Percentiles rank a stretch among this genome's conserved stretches.
Evolutionary conservation across 2,797 vertebrate species (phyloP).

Genomic region (Gymnocypris eckloni): DNA sequence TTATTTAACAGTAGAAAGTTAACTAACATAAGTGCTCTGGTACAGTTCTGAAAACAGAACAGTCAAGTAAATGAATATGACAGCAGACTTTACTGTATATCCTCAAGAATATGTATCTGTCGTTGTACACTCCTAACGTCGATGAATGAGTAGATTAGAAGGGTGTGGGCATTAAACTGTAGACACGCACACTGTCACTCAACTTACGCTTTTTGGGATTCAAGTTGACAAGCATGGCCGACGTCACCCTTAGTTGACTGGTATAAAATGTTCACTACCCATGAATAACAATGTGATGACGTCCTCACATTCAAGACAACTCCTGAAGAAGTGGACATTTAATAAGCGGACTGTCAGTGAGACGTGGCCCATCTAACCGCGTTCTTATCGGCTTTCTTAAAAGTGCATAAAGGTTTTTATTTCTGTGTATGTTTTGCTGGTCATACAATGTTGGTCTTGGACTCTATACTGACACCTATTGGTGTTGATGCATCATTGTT

Average conservation of each 20-base stretch:
- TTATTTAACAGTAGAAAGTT: neutral
- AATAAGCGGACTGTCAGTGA: neutral
- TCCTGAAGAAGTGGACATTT: neutral
- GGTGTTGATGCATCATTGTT: neutral
- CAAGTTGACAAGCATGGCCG: neutral
- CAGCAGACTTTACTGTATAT: neutral
- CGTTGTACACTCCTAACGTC: constrained; percentile 69
- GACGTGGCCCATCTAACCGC: neutral
- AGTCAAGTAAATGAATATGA: constrained; percentile 39
- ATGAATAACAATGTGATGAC: neutral
- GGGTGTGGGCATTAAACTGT: constrained; percentile 65
- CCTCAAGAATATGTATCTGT: constrained; percentile 40
- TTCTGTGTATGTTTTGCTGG: neutral
- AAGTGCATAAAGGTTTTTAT: neutral
- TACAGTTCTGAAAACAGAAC: neutral
- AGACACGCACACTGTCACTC: constrained; percentile 56
- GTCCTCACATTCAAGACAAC: neutral
- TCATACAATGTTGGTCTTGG: neutral
- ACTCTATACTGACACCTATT: neutral
- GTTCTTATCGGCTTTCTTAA: neutral
- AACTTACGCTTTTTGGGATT: neutral
- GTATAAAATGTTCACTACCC: neutral
- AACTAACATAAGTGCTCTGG: neutral
- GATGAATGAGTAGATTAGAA: constrained; percentile 75
- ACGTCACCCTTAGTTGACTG: neutral